Evolutionary conservation across 2,888 invertebrate species (phyloP).

Genomic region (Rapana venosa): DNA sequence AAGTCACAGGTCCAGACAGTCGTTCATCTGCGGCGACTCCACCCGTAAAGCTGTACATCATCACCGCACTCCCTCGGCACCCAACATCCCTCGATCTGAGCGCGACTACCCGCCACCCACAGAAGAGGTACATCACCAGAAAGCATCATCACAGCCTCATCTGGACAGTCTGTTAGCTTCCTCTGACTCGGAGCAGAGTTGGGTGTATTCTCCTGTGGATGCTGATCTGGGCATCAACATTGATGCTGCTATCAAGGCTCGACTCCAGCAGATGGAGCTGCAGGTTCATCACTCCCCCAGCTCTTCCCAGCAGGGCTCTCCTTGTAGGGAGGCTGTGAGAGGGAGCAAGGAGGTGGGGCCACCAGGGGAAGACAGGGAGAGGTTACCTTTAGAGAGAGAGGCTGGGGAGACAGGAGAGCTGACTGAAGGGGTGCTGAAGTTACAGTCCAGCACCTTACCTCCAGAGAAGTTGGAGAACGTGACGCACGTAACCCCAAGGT

Average conservation of each 20-base stretch:
- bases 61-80: constrained; percentile 68
- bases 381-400: constrained; percentile 9
- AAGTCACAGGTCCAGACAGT: constrained; percentile 48
- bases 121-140: constrained; percentile 47
- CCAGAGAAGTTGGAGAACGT: neutral
- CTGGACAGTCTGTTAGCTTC: constrained; percentile 50
- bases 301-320: constrained; percentile 51
- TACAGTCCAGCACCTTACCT: constrained; percentile 53
- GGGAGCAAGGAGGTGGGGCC: constrained; percentile 51
- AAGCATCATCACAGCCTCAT: constrained; percentile 55
- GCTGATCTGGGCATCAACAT: constrained; percentile 47
- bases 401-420: neutral
- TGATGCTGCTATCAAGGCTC: constrained; percentile 48
- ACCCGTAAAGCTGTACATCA: constrained; percentile 61
- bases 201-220: neutral
- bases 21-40: constrained; percentile 69
- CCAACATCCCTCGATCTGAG: constrained; percentile 65
- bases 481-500: constrained; percentile 5
- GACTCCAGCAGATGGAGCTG: constrained; percentile 48
- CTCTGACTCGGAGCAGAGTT: constrained; percentile 14
- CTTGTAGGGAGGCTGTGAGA: neutral
- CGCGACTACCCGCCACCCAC: constrained; percentile 32
- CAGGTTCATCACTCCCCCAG: constrained; percentile 14
- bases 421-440: constrained; percentile 45
- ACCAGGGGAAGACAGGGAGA: neutral